Evolutionary conservation across 2,113 vertebrate species (phyloP).

Genomic region (Neogobius melanostomus): DNA sequence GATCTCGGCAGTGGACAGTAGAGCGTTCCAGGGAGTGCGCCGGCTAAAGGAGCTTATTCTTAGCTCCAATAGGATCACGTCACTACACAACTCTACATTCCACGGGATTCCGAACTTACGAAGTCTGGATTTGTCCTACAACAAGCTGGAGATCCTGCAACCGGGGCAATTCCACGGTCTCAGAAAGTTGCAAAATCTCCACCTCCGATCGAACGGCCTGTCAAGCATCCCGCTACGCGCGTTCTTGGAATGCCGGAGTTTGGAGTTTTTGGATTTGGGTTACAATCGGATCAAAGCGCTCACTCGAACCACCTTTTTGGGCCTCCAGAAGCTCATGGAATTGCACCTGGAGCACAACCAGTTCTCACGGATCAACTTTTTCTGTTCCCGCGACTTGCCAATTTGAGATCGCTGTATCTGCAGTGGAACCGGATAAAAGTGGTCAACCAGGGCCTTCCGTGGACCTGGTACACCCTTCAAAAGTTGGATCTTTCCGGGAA

Average conservation of each 20-base stretch:
- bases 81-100: conserved; percentile 94
- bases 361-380: conserved; percentile 98
- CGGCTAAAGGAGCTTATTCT: conserved; percentile 96
- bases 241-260: conserved; percentile 94
- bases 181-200: conserved; percentile 92
- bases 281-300: conserved; percentile 95
- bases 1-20: conserved; percentile 89
- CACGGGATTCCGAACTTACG: conserved; percentile 95
- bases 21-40: conserved; percentile 93
- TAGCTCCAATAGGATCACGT: conserved; percentile 94
- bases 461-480: conserved; percentile 98
- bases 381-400: conserved; percentile 95
- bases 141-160: conserved; percentile 91
- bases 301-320: conserved; percentile 93
- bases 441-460: conserved; percentile 92
- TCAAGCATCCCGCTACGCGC: conserved; percentile 90
- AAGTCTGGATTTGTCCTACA: conserved; percentile 96
- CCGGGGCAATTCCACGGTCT: conserved; percentile 94
- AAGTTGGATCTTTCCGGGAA: conserved; percentile 98
- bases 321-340: conserved; percentile 91
- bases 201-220: conserved; percentile 92
- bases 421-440: conserved; percentile 97
- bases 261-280: conserved; percentile 96
- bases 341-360: conserved; percentile 98
- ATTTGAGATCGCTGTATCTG: conserved; percentile 91